These are phyloP conservation scores for Lanius ludovicianus DNA, from an alignment of 2,113 vertebrate species.

Conservation along the genomic window DNA sequence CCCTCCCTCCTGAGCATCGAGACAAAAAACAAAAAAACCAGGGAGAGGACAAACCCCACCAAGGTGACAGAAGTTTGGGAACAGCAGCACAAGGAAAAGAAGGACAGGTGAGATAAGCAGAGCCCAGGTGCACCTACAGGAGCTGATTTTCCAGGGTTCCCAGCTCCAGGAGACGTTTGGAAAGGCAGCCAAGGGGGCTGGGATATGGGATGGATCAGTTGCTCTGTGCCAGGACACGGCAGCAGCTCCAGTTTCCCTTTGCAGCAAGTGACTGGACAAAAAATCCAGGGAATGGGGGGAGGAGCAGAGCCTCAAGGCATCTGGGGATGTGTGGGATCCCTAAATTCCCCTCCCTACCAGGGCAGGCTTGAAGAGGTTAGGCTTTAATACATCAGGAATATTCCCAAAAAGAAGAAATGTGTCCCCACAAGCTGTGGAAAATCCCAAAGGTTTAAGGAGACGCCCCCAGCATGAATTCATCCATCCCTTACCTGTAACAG, in stretches of 20 bases:
- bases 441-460: rapidly evolving
- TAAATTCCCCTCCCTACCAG: not conserved
- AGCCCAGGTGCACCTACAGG: not conserved
- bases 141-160: not conserved
- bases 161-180: not conserved
- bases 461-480: rapidly evolving
- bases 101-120: not conserved
- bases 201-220: not conserved
- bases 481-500: rapidly evolving
- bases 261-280: not conserved
- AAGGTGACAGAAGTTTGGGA: not conserved
- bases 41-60: rapidly evolving
- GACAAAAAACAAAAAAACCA: not conserved
- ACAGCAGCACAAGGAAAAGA: rapidly evolving
- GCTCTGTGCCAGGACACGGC: not conserved
- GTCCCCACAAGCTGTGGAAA: not conserved
- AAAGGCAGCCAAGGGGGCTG: not conserved
- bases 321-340: not conserved
- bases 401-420: not conserved
- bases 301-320: not conserved
- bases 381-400: not conserved
- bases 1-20: not conserved
- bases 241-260: not conserved
- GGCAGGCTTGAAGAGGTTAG: not conserved
- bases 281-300: not conserved